These are phyloP conservation scores for Cecidostiba fungosa DNA, from an alignment of 2,888 invertebrate genomes.

Conservation along the genomic window DNA sequence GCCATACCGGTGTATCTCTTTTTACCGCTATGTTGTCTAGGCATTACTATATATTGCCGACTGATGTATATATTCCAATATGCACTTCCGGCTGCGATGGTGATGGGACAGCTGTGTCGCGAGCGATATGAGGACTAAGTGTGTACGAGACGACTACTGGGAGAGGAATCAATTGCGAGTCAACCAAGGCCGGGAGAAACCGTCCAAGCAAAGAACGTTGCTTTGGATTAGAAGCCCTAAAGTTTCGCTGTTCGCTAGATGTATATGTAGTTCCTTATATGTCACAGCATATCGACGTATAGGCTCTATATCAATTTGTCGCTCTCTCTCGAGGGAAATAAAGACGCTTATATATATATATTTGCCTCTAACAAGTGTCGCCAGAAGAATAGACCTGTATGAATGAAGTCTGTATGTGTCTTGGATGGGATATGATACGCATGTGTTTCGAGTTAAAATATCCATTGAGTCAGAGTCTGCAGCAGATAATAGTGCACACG, in stretches of 20 bases:
- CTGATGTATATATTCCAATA: not conserved
- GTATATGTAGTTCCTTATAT: not conserved
- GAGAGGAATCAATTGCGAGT: constrained; percentile 10
- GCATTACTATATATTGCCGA: not conserved
- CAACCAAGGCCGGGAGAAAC: constrained; percentile 63
- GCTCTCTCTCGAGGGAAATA: too few species aligned
- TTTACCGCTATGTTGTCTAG: not conserved
- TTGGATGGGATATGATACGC: too few species aligned
- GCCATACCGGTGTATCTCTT: not conserved
- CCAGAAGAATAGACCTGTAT: too few species aligned
- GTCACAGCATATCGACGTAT: too few species aligned
- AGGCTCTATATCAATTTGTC: too few species aligned
- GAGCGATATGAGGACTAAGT: not conserved
- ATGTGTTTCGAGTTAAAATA: too few species aligned
- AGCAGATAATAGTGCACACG: too few species aligned
- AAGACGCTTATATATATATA: too few species aligned
- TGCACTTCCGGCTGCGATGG: not conserved
- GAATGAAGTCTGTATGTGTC: too few species aligned
- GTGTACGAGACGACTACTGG: not conserved
- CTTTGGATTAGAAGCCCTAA: constrained; percentile 69
- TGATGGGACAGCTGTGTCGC: not conserved
- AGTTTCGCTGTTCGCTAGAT: not conserved
- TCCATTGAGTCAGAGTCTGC: too few species aligned
- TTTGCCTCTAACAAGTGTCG: too few species aligned
- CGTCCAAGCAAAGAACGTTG: constrained; percentile 60